Conservation (phyloP, 2,113 vertebrate species). For the Thymallus thymallus region DNA sequence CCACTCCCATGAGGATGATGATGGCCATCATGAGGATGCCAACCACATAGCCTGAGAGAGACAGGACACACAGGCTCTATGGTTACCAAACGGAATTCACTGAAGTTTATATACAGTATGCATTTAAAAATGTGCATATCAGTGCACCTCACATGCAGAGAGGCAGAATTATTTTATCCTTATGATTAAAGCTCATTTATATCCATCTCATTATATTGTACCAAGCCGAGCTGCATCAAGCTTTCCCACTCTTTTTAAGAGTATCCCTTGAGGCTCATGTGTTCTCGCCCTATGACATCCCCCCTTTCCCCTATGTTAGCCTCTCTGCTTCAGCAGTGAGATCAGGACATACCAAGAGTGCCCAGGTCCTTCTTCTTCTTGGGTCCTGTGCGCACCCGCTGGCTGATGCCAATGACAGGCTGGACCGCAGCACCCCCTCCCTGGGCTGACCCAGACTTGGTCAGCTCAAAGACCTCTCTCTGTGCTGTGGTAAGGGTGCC, state of each 20-base stretch:
- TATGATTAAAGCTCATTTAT: neutral
- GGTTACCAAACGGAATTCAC: neutral
- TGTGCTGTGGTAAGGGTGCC: slow-evolving; percentile 19
- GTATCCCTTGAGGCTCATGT: no score
- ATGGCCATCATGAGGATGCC: slow-evolving; percentile 88
- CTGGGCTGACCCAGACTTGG: slow-evolving; percentile 58
- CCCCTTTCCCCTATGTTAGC: neutral
- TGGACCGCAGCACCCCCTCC: slow-evolving; percentile 77
- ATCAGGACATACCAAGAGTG: slow-evolving; percentile 73
- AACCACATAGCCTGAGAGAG: slow-evolving; percentile 81
- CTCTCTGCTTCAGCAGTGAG: neutral
- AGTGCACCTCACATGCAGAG: neutral
- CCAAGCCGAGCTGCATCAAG: no score
- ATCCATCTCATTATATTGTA: neutral
- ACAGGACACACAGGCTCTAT: neutral
- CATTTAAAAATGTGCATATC: neutral
- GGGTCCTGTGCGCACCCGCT: slow-evolving; percentile 80
- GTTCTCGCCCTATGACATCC: no score
- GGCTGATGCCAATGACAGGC: slow-evolving; percentile 85
- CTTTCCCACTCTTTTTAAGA: neutral
- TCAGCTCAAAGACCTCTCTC: slow-evolving; percentile 59
- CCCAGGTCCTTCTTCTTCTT: slow-evolving; percentile 92
- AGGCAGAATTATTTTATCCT: neutral
- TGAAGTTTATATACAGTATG: neutral
- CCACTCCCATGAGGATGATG: slow-evolving; percentile 84